phyloP scores from a whole-genome alignment of 2,888 invertebrate genomes.

The Calephelis perditalis region DNA sequence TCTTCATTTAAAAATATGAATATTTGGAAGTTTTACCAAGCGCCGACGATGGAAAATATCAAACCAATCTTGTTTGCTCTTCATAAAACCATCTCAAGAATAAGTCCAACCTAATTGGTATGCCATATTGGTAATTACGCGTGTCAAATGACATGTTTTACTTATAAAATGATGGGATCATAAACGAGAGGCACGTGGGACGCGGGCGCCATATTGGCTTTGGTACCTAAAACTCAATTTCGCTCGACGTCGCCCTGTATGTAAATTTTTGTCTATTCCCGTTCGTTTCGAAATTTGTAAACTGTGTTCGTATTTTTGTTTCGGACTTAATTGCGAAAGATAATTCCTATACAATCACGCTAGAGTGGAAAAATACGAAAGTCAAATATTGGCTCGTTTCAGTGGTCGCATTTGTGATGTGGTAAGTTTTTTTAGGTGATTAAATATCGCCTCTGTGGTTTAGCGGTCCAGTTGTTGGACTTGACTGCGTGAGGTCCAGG shows the following conservation, averaged over 20 bases:
- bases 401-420: no score
- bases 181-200: background rate
- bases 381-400: no score
- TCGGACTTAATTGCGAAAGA: slow-evolving; percentile 5
- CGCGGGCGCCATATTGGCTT: slow-evolving; percentile 15
- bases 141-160: slow-evolving; percentile 4
- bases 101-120: no score
- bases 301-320: slow-evolving; percentile 3
- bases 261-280: slow-evolving; percentile 17
- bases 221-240: slow-evolving; percentile 16
- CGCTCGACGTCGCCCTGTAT: slow-evolving; percentile 17
- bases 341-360: background rate
- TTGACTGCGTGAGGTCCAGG: no score
- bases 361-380: background rate
- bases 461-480: no score
- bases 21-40: no score
- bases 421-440: no score
- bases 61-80: no score
- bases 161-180: slow-evolving; percentile 1
- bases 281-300: background rate
- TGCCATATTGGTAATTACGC: background rate
- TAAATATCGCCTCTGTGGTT: no score
- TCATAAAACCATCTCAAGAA: no score
- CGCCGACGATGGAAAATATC: no score
- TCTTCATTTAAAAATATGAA: no score